Evolutionary conservation across 92 coral and sea anemone species (phyloP), one percentile per base, ranked within the genome.

Genomic region (Plumapathes pennacea): DNA sequence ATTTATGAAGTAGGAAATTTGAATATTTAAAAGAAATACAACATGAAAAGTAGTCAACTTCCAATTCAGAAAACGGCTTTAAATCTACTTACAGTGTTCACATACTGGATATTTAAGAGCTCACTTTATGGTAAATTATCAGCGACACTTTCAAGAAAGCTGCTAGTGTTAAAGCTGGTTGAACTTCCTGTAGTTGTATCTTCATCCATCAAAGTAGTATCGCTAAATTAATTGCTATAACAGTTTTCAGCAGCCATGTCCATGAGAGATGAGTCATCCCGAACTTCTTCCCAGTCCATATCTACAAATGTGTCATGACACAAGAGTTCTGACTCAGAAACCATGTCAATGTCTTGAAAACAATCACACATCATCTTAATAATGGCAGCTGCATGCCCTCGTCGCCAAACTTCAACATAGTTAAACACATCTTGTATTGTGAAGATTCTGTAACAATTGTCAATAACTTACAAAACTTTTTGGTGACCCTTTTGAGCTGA

Each of bases 391-490:
- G 78, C 78, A 69, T 77, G 78, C 29, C 26, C 54, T 14, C 32
- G 39, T 17, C 70, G 60, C 78, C 78, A 77, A 26, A 69, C 71
- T 53, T 77, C 85, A 10, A 69, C 85, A 60, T 69, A 38, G 11
- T 44, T 39, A 21, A 50, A 32, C 9, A 77, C 50, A 77, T 70
- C 78, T 7, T 62, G 49, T 4, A 77, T 37, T 10, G 55, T 30
- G 32, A 69, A 77, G n/a, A 69, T 46, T 9, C 32, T 69, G 23
- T 17, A 57, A 20, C 83, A 67, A 27, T 71, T 57, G n/a, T 52
- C 68, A 34, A 77, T 21, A 12, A 69, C 71, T 57, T 56, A n/a
- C n/a, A n/a, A n/a, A n/a, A n/a, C n/a, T n/a, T n/a, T n/a, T n/a
- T n/a, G n/a, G n/a, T n/a, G n/a, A n/a, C n/a, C n/a, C n/a, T n/a